phyloP scores from a whole-genome alignment of 2,888 invertebrate genomes.

The Drosophila fulvimacula region DNA sequence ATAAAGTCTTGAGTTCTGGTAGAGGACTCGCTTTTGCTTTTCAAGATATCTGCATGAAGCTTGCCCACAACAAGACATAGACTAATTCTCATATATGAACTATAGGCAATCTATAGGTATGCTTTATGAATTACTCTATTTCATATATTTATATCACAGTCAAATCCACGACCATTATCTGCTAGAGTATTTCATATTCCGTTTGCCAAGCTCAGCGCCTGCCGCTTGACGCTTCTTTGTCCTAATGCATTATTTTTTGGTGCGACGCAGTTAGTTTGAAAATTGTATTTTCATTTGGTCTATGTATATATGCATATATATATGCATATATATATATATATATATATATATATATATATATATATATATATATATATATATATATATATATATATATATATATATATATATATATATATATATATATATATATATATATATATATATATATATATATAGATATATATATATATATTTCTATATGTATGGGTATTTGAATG shows the following conservation, averaged over 20 bases:
- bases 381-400: background rate
- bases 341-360: background rate
- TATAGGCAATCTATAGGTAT: too few relatives aligned
- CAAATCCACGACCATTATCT: background rate
- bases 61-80: too few relatives aligned
- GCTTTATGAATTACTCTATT: background rate
- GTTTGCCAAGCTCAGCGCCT: background rate
- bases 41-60: background rate
- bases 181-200: background rate
- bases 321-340: background rate
- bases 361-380: conserved; percentile 1
- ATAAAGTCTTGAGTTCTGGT: background rate
- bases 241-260: conserved; percentile 38
- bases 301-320: background rate
- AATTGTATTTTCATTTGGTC: conserved; percentile 66
- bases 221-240: conserved; percentile 4
- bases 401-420: background rate
- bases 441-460: background rate
- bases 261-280: conserved; percentile 60
- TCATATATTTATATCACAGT: too few relatives aligned
- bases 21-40: background rate
- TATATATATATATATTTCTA: background rate
- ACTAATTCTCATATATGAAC: too few relatives aligned
- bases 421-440: background rate
- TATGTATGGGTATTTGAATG: conserved; percentile 53